Evolutionary conservation across 1,140 invertebrate genomes (phyloP), one percentile per base, ranked within the genome.

Genomic region (Neodiprion pinetum): DNA sequence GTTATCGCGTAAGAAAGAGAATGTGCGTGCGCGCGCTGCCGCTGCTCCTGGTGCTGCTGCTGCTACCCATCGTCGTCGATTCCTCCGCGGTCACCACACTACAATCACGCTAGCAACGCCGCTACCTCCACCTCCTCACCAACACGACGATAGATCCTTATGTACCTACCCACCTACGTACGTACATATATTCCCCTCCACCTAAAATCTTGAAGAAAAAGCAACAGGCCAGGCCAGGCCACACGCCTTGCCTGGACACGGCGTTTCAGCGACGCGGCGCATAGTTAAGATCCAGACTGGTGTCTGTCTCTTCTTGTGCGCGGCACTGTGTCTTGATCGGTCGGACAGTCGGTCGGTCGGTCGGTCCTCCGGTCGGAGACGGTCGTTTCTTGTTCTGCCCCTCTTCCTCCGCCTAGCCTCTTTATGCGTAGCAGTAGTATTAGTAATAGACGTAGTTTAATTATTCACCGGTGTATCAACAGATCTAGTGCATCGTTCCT

Each of bases 201-300:
- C 53, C 1, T 61, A 12, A n/a, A 61, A 61, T 61, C 53, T 61
- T 61, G 53, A 80, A 78, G 77, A 81, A 81, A 81, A 79, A 81
- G 83, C 83, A 84, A 84, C 83, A 83, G 82, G 80, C 82, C 75
- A 80, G 68, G 68, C 50, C 66, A 74, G 53, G 75, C 28, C 28
- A 75, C 78, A 79, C 79, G 78, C 78, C 79, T 79, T 72, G 77
- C 73, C 69, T 80, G 73, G 77, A 76, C 70, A 78, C 75, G 4
- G 61, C 70, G 28, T 23, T 48, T 53, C 67, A 68, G 72, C 49
- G 77, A 77, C 77, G 78, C 72, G 73, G 76, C 72, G 75, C 78
- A 78, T 72, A 65, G 67, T 61, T 61, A 61, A 61, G 1, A 11
- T 8, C 53, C 2, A 12, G 53, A n/a, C 3, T 11, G n/a, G 11